Conservation (phyloP, 1,140 invertebrate species). For the Polypedilum pembai region DNA sequence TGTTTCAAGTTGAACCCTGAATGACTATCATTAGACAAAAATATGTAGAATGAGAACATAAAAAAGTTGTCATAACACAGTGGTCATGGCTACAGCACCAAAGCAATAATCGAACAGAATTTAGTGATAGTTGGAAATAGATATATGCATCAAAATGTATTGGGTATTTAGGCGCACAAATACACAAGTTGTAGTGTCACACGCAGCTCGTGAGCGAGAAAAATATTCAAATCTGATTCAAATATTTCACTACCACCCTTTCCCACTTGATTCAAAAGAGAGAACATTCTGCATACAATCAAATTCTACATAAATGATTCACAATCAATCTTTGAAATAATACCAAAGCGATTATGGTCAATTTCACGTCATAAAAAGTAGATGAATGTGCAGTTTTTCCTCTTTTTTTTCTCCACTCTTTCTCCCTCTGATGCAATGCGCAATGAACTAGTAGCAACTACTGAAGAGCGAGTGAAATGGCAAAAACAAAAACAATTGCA, state of each 20-base stretch:
- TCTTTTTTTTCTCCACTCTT: not conserved
- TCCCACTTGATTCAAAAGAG: not conserved
- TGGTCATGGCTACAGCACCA: not conserved
- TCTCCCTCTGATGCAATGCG: not conserved
- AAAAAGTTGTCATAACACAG: not conserved
- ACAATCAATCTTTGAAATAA: constrained; percentile 16
- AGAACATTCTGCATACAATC: not conserved
- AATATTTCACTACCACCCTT: not conserved
- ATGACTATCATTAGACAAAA: not conserved
- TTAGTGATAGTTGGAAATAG: not conserved
- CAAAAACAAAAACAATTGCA: not conserved
- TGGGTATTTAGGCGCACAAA: not conserved
- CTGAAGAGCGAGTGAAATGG: not conserved
- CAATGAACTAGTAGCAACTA: not conserved
- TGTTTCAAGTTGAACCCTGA: not conserved
- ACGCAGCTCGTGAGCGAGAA: not conserved
- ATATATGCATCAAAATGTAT: constrained; percentile 12
- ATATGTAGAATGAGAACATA: not conserved
- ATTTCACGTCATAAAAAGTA: not conserved
- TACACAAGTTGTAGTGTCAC: not conserved
- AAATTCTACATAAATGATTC: not conserved
- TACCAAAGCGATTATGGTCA: constrained; percentile 14
- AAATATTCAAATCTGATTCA: constrained; percentile 13
- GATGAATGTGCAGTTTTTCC: not conserved
- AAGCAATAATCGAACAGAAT: not conserved